A percentile compares a stretch with the other conserved stretches of the same genome.
Conservation (phyloP, 2,797 vertebrate species). For the Florisuga fusca region DNA sequence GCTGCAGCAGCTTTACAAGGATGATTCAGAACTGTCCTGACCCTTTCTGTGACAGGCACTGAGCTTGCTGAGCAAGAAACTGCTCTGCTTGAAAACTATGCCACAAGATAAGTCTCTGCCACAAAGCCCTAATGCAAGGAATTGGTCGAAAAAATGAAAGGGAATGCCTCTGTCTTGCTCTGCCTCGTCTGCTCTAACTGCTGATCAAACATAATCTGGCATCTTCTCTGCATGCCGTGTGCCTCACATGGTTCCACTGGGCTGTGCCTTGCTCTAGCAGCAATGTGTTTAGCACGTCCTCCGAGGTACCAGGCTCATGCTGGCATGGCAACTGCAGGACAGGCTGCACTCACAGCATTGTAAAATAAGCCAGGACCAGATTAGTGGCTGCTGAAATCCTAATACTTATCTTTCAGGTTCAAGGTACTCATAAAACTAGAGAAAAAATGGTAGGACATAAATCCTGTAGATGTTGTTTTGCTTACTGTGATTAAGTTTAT, state of each 20-base stretch:
- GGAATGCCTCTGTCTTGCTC: not conserved
- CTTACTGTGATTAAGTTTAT: slow-evolving; percentile 51
- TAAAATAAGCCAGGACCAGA: slow-evolving; percentile 45
- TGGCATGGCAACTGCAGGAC: not conserved
- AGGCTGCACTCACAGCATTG: not conserved
- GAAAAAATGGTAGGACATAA: slow-evolving; percentile 25
- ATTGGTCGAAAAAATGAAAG: not conserved
- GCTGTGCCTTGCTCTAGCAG: not conserved
- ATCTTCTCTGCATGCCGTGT: rapidly evolving
- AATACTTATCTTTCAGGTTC: slow-evolving; percentile 54
- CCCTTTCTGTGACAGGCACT: not conserved
- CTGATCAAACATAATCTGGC: not conserved
- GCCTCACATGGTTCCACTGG: rapidly evolving
- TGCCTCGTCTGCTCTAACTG: not conserved
- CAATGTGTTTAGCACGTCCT: not conserved
- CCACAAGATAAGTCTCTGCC: not conserved
- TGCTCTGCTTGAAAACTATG: not conserved
- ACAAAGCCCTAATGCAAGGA: not conserved
- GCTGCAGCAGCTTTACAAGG: not conserved
- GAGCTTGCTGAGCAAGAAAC: not conserved
- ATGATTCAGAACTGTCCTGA: not conserved
- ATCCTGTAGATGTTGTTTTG: slow-evolving; percentile 34
- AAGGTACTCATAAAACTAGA: slow-evolving; percentile 48
- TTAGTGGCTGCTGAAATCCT: slow-evolving; percentile 49
- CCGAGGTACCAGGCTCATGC: not conserved